Conservation (phyloP, 1,140 invertebrate genomes). For the Laupala kohalensis region DNA sequence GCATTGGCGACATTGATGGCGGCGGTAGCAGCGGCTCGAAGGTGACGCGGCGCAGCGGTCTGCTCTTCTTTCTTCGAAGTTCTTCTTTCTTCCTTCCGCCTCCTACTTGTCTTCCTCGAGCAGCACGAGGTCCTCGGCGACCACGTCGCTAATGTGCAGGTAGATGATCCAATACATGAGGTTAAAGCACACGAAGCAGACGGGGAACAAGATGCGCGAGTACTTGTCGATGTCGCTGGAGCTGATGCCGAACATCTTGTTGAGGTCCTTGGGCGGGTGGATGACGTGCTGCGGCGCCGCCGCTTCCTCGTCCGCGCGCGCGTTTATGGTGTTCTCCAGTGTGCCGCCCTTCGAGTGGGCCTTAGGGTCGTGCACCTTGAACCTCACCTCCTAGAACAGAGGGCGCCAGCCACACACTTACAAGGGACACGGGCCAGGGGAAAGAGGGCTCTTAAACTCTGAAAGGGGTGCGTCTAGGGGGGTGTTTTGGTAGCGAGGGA, state of each 20-base stretch:
- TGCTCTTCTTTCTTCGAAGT: not conserved
- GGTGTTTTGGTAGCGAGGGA: no score
- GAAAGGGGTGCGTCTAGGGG: not conserved
- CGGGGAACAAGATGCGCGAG: slow-evolving; percentile 87
- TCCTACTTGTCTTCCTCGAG: slow-evolving; percentile 66
- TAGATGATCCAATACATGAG: slow-evolving; percentile 98
- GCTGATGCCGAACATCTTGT: slow-evolving; percentile 59
- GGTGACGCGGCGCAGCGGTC: no score
- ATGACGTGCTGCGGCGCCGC: slow-evolving; percentile 60
- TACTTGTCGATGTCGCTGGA: slow-evolving; percentile 95
- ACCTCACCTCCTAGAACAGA: slow-evolving; percentile 31
- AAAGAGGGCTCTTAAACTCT: not conserved
- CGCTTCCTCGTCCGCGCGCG: slow-evolving; percentile 23
- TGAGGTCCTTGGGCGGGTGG: slow-evolving; percentile 57
- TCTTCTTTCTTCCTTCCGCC: not conserved
- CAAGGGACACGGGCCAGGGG: slow-evolving; percentile 9
- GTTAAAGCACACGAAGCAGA: slow-evolving; percentile 95
- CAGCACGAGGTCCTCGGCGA: slow-evolving; percentile 80
- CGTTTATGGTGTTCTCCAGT: slow-evolving; percentile 33
- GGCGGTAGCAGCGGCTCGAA: not conserved
- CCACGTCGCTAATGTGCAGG: slow-evolving; percentile 86
- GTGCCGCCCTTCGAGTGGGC: slow-evolving; percentile 31
- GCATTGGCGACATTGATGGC: not conserved
- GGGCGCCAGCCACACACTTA: slow-evolving; percentile 8
- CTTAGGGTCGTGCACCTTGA: slow-evolving; percentile 34